Evolutionary conservation across 2,113 vertebrate species (phyloP), one percentile per base, ranked within the genome.

Genomic region (Aplodontia rufa): DNA sequence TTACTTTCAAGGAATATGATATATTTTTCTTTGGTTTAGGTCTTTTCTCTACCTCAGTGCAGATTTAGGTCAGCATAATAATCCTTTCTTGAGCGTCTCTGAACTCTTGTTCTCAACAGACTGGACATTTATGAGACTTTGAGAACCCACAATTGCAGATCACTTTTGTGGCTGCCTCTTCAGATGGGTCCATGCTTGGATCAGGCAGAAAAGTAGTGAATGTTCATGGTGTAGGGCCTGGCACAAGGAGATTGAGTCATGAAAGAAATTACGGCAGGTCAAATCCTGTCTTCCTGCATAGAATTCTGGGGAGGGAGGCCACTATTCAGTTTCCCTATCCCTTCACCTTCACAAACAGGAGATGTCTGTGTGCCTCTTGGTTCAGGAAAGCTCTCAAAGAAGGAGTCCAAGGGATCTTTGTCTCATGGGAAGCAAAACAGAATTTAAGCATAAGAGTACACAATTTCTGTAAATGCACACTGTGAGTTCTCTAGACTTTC

Each of bases 1-100:
- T 94, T 96, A 49, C 94, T 74, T 74, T 97, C 83, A 64, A 86
- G 71, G 40, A 37, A 51, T 60, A 1, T 66, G 71, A 75, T 84
- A 88, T 17, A 35, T 64, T 60, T 94, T 97, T 75, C 79, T 83
- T 82, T 84, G 58, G 45, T 85, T 87, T 95, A 71, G 84, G 68
- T 81, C 78, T 94, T 47, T n/a, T n/a, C n/a, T 32, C 37, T 8
- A 20, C 40, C 30, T 58, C 6, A 40, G 19, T 17, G 35, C 47
- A n/a, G 47, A 45, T 81, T 64, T 78, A 84, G 53, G 79, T 37
- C 42, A 88, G 20, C 35, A 37, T 55, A 87, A 35, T 5, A n/a
- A 53, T 84, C 6, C 66, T 92, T 80, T 60, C 58, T 55, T 79
- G 35, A 32, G 83, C 42, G 53, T 47, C 20, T 93, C n/a, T 42